Evolutionary conservation across 2,113 vertebrate species (phyloP).

Genomic region (Pholis gunnellus): DNA sequence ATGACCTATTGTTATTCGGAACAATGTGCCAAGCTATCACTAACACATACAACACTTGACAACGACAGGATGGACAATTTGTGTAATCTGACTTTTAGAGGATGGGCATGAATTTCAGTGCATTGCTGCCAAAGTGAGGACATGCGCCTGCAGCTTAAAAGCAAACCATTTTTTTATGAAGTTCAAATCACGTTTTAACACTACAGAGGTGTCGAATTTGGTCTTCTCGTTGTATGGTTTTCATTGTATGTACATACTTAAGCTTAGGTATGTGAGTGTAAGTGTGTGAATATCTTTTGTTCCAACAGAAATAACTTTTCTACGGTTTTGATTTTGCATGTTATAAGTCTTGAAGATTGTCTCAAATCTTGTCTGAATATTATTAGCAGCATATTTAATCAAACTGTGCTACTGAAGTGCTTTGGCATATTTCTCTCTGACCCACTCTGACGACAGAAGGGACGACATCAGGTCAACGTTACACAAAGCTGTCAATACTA

Average conservation of each 20-base stretch:
- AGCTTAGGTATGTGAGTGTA: not conserved
- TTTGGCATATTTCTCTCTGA: not conserved
- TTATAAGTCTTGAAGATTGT: not conserved
- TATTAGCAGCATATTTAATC: not conserved
- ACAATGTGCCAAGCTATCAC: constrained; percentile 62
- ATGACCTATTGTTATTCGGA: constrained; percentile 51
- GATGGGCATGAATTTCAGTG: not conserved
- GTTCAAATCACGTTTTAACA: not conserved
- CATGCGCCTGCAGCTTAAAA: constrained; percentile 5
- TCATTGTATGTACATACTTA: not conserved
- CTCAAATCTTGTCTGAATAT: not conserved
- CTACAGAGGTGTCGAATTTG: not conserved
- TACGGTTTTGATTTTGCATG: not conserved
- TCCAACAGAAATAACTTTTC: not conserved
- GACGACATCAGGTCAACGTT: not conserved
- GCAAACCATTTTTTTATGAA: not conserved
- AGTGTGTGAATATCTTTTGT: not conserved
- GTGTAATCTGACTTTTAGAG: constrained; percentile 4
- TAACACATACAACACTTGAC: constrained; percentile 46
- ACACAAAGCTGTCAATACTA: not conserved
- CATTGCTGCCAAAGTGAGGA: not conserved
- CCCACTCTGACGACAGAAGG: not conserved
- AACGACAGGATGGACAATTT: constrained; percentile 20
- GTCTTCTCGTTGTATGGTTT: not conserved
- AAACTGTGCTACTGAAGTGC: not conserved